Conservation (phyloP, 2,888 invertebrate species). For the Sialis fuliginosa region DNA sequence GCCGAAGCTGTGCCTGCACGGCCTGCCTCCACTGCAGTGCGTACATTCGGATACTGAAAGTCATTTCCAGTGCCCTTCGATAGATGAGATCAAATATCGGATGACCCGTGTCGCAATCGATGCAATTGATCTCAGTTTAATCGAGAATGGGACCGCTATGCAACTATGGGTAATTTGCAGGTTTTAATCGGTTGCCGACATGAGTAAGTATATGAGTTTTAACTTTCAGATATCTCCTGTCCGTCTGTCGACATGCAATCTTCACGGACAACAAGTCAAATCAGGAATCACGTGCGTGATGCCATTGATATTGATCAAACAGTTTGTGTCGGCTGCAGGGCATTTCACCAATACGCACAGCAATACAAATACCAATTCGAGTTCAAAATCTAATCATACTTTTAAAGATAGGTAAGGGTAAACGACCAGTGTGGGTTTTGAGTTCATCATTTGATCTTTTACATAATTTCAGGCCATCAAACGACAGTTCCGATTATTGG, state of each 20-base stretch:
- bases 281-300: slow-evolving; percentile 76
- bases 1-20: slow-evolving; percentile 62
- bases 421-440: not conserved
- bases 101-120: slow-evolving; percentile 82
- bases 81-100: slow-evolving; percentile 80
- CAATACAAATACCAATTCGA: slow-evolving; percentile 47
- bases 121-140: slow-evolving; percentile 75
- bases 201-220: slow-evolving; percentile 3
- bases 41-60: slow-evolving; percentile 47
- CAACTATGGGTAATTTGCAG: slow-evolving; percentile 51
- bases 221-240: slow-evolving; percentile 56
- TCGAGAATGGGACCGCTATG: slow-evolving; percentile 74
- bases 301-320: slow-evolving; percentile 49
- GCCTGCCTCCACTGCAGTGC: slow-evolving; percentile 49
- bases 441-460: not conserved
- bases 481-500: slow-evolving; percentile 54
- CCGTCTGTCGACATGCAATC: slow-evolving; percentile 76
- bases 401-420: not conserved
- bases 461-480: slow-evolving; percentile 12
- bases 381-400: slow-evolving; percentile 19
- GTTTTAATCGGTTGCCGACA: not conserved
- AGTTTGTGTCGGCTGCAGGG: slow-evolving; percentile 42
- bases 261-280: slow-evolving; percentile 84
- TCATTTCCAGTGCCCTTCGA: slow-evolving; percentile 60
- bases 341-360: slow-evolving; percentile 30